Conservation (phyloP, 2,113 vertebrate species). For the Paradoxurus hermaphroditus region DNA sequence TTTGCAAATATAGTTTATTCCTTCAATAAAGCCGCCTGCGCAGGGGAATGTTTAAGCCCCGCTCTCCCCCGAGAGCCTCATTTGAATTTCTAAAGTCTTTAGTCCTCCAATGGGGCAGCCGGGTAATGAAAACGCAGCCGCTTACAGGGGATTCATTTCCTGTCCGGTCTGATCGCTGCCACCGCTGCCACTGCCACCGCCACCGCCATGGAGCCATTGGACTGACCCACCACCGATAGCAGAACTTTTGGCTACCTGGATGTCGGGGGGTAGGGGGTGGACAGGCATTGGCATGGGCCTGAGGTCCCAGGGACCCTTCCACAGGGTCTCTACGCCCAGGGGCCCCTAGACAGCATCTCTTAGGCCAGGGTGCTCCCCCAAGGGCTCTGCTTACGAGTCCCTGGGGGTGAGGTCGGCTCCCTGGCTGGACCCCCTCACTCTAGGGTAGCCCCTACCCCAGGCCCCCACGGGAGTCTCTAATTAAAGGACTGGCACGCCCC, state of each 20-base stretch:
- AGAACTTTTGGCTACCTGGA: neutral
- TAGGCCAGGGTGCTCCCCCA: neutral
- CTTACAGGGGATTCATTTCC: conserved; percentile 73
- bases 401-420: neutral
- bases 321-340: neutral
- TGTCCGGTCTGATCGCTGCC: conserved; percentile 15
- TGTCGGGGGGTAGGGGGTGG: neutral
- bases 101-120: conserved; percentile 68
- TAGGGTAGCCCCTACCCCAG: conserved; percentile 31
- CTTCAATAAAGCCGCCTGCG: conserved; percentile 79
- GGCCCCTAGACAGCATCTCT: neutral
- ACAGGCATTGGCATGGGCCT: neutral
- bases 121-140: conserved; percentile 61
- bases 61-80: conserved; percentile 74
- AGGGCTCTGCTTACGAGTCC: neutral
- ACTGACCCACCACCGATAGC: neutral
- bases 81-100: conserved; percentile 81
- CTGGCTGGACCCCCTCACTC: neutral
- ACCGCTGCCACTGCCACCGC: fast-evolving
- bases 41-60: conserved; percentile 77
- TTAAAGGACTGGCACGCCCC: conserved; percentile 77
- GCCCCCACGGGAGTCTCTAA: conserved; percentile 72
- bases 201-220: neutral
- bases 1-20: conserved; percentile 82
- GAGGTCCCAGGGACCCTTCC: neutral